Conservation (phyloP, 2,888 invertebrate species). For the Parnassius apollo region DNA sequence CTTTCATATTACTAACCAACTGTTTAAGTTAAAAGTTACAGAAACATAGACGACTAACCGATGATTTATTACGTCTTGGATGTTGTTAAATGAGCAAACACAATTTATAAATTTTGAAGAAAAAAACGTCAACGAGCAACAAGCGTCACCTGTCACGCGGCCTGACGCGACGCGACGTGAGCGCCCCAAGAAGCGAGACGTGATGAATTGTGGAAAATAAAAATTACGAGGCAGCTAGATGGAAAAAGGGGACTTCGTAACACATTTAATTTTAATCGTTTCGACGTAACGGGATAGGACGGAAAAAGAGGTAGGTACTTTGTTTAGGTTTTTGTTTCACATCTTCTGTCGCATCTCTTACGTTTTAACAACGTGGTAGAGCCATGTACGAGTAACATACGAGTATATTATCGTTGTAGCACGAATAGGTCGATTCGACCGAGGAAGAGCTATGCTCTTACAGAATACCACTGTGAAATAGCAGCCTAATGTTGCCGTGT, state of each 20-base stretch:
- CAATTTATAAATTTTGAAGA: slow-evolving; percentile 63
- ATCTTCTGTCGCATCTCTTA: not conserved
- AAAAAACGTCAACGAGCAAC: slow-evolving; percentile 39
- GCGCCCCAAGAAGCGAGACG: slow-evolving; percentile 43
- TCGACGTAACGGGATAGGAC: slow-evolving; percentile 34
- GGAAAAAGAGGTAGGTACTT: not conserved
- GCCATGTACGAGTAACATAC: no score
- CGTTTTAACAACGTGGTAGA: no score
- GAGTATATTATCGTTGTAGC: no score
- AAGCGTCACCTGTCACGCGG: slow-evolving; percentile 60
- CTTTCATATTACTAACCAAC: no score
- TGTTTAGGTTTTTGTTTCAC: not conserved
- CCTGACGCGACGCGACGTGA: slow-evolving; percentile 41
- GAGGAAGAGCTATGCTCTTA: no score
- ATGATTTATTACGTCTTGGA: slow-evolving; percentile 30
- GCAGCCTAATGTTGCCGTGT: no score
- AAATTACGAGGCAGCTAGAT: slow-evolving; percentile 61
- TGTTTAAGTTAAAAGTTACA: no score
- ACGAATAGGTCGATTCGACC: no score
- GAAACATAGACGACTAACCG: no score
- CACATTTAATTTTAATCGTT: slow-evolving; percentile 62
- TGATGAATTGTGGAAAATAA: slow-evolving; percentile 71
- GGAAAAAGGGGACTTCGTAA: slow-evolving; percentile 46
- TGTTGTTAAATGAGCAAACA: slow-evolving; percentile 50
- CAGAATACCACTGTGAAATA: no score